Conservation (phyloP, 2,113 vertebrate genomes). For the Corynorhinus townsendii region DNA sequence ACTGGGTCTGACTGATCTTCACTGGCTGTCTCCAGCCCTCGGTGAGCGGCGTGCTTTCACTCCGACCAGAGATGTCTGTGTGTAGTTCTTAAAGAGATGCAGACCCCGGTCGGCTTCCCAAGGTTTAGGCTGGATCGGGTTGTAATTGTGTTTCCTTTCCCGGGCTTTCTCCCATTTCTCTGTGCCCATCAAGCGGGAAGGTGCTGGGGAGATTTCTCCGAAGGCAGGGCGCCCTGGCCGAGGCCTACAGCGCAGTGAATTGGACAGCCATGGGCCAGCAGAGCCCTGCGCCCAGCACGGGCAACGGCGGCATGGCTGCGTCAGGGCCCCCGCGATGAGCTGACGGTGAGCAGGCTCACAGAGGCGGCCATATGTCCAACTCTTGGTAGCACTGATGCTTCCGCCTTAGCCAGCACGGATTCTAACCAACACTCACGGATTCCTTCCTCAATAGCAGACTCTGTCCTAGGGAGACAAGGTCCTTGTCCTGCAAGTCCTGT, state of each 20-base stretch:
- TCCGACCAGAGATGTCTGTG: constrained; percentile 52
- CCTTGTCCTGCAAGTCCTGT: neutral
- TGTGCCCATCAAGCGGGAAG: constrained; percentile 18
- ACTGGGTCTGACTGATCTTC: constrained; percentile 76
- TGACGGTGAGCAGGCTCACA: neutral
- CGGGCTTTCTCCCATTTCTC: constrained; percentile 34
- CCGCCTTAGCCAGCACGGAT: neutral
- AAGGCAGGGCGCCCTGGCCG: constrained; percentile 54
- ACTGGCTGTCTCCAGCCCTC: constrained; percentile 61
- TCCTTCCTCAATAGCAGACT: neutral
- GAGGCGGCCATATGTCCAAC: neutral
- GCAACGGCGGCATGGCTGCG: neutral
- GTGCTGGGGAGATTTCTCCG: constrained; percentile 37
- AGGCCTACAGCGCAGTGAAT: neutral
- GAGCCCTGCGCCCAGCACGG: neutral
- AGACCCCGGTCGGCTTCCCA: constrained; percentile 54
- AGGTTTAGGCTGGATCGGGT: neutral
- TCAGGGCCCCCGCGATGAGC: neutral
- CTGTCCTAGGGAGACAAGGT: neutral
- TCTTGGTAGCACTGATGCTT: neutral
- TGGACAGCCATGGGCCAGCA: constrained; percentile 7
- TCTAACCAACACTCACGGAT: too few species aligned
- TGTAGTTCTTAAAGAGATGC: constrained; percentile 51
- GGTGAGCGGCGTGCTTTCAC: constrained; percentile 58
- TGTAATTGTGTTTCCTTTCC: neutral